Evolutionary conservation across 2,888 invertebrate species (phyloP), one percentile per base, ranked within the genome.

Genomic region (Lapara coniferarum): DNA sequence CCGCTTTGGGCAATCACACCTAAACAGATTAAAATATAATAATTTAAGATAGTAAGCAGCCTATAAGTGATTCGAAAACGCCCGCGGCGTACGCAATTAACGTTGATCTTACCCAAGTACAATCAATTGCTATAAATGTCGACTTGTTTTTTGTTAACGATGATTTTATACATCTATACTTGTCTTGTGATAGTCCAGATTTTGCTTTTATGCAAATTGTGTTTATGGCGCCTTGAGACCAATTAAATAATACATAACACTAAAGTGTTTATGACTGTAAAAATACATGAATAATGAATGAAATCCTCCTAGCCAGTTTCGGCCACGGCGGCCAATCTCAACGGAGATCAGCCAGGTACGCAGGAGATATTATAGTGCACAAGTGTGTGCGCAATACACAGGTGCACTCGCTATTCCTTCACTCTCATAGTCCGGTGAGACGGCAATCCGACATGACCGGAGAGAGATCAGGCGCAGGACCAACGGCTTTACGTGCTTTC

Each of bases 141-240:
- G 73, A 76, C 75, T 67, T 71, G 74, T 76, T 75, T 78, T 80
- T 79, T 74, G 51, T 73, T 71, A 46, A 19, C 49, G 49, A 55
- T n/a, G 55, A 55, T 51, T 52, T 63, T 67, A 37, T 67, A 19
- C 55, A 70, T 66, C 57, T 49, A 44, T 57, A 59, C 51, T 46
- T 67, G 57, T 67, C 55, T 46, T 58, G 59, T 46, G 25, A 63
- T 30, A 67, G 30, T 66, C 37, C 8, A 30, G 63, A 66, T 51
- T 51, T 30, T 66, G 56, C 46, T 57, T 44, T 16, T 59, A 16
- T 68, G 19, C 59, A 66, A 67, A 56, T 56, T 30, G 10, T 53
- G n/a, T 53, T 19, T 49, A 19, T 13, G 13, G 19, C 13, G 16
- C n/a, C 10, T 63, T 13, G 46, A 46, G 59, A 63, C 6, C 59